These are phyloP conservation scores for Trachymyrmex cornetzi DNA, from an alignment of 1,140 invertebrate species.

Conservation along the genomic window DNA sequence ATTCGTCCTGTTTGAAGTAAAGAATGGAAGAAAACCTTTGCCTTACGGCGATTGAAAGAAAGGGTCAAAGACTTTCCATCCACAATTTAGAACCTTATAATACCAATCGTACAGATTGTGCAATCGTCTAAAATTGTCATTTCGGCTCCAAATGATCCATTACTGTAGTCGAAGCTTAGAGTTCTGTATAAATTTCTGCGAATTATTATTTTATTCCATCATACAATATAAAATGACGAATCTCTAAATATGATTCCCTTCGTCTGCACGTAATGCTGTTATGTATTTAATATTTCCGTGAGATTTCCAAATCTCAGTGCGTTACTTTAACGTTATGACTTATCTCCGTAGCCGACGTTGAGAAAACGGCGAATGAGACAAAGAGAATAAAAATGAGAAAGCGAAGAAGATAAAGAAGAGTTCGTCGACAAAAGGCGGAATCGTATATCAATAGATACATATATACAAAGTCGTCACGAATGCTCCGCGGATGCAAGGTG, in stretches of 20 bases:
- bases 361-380: constrained; percentile 29
- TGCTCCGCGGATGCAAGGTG: constrained; percentile 14
- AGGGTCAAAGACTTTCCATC: too few species aligned
- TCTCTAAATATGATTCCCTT: constrained; percentile 27
- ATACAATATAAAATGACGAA: not conserved
- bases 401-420: constrained; percentile 27
- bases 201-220: constrained; percentile 3
- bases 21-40: too few species aligned
- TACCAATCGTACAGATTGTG: too few species aligned
- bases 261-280: not conserved
- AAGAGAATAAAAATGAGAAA: constrained; percentile 39
- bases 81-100: too few species aligned
- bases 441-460: constrained; percentile 42
- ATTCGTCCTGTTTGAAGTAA: too few species aligned
- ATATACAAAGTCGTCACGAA: constrained; percentile 13
- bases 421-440: constrained; percentile 45
- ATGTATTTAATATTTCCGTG: not conserved
- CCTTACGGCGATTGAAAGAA: too few species aligned
- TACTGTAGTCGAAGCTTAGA: not conserved
- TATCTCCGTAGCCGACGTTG: not conserved
- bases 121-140: too few species aligned
- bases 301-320: constrained; percentile 19
- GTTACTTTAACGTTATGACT: constrained; percentile 45
- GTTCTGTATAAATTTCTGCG: not conserved
- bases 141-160: too few species aligned